phyloP scores from a whole-genome alignment of 2,888 invertebrate species.

The Synergus umbraculus region DNA sequence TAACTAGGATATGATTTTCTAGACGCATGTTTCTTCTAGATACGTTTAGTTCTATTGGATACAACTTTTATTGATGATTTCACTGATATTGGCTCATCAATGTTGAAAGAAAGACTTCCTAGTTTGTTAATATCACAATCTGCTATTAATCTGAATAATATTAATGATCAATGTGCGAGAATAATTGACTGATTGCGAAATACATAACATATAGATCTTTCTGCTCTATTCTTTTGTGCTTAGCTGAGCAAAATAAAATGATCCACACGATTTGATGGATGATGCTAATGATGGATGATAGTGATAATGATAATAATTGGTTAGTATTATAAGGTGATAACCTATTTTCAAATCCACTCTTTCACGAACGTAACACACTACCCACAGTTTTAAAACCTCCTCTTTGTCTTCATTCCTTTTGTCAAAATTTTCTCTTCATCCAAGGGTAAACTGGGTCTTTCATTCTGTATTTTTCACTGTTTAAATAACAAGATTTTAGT shows the following conservation, averaged over 20 bases:
- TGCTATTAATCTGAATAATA: not conserved
- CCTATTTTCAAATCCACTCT: not conserved
- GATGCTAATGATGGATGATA: not conserved
- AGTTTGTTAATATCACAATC: not conserved
- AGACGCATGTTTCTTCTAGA: not conserved
- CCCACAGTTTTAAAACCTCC: not conserved
- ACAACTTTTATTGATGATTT: no score
- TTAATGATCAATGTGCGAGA: not conserved
- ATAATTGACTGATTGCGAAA: not conserved
- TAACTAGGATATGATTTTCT: not conserved
- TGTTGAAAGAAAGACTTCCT: not conserved
- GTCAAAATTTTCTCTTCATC: not conserved
- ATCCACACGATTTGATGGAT: not conserved
- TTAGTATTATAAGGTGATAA: not conserved
- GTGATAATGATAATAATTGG: not conserved
- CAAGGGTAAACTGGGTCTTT: not conserved
- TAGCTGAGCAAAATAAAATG: not conserved
- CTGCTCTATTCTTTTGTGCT: not conserved
- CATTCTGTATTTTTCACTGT: slow-evolving; percentile 6
- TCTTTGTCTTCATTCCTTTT: slow-evolving; percentile 13
- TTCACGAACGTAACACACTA: not conserved
- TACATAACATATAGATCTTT: not conserved
- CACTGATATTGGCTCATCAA: not conserved
- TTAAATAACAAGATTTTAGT: slow-evolving; percentile 13
- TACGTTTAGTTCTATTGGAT: not conserved